Percentiles rank a stretch among this genome's conserved stretches.
phyloP scores from a whole-genome alignment of 2,797 vertebrate genomes.

The Poecilia gillii region DNA sequence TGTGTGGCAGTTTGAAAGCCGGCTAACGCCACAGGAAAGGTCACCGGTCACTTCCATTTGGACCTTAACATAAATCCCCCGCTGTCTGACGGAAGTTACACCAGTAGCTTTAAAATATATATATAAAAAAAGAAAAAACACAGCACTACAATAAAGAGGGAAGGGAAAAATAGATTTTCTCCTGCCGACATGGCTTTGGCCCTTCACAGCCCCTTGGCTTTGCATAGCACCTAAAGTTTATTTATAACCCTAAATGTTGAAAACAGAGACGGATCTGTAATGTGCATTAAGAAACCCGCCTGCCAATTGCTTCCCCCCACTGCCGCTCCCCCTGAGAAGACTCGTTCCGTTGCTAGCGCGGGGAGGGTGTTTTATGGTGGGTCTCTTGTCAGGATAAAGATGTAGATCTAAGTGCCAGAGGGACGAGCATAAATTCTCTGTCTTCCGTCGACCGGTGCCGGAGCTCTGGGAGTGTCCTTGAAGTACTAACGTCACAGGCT shows the following conservation, averaged over 20 bases:
- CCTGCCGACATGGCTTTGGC: conserved; percentile 72
- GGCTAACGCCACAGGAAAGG: conserved; percentile 75
- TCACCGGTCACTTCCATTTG: conserved; percentile 82
- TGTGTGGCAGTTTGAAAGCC: conserved; percentile 70
- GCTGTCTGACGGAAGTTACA: conserved; percentile 61
- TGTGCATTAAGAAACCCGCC: conserved; percentile 63
- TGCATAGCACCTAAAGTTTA: conserved; percentile 57
- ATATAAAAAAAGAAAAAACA: conserved; percentile 13
- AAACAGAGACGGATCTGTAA: conserved; percentile 77
- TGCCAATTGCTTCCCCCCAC: conserved; percentile 51
- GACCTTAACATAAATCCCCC: conserved; percentile 75
- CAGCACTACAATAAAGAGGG: conserved; percentile 58
- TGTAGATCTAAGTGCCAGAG: conserved; percentile 76
- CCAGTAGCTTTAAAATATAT: conserved; percentile 52
- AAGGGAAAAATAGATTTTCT: conserved; percentile 58
- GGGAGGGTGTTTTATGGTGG: conserved; percentile 73
- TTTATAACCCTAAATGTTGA: conserved; percentile 80
- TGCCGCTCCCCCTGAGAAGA: conserved; percentile 38
- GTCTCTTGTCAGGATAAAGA: conserved; percentile 76
- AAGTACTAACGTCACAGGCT: conserved; percentile 74
- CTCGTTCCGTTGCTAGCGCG: conserved; percentile 61
- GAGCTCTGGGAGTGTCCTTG: conserved; percentile 73
- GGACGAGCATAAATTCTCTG: conserved; percentile 76
- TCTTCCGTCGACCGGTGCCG: conserved; percentile 68
- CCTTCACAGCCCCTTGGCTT: conserved; percentile 69